These are phyloP conservation scores for Lepidurus arcticus DNA, from an alignment of 1,140 invertebrate genomes.

Conservation along the genomic window DNA sequence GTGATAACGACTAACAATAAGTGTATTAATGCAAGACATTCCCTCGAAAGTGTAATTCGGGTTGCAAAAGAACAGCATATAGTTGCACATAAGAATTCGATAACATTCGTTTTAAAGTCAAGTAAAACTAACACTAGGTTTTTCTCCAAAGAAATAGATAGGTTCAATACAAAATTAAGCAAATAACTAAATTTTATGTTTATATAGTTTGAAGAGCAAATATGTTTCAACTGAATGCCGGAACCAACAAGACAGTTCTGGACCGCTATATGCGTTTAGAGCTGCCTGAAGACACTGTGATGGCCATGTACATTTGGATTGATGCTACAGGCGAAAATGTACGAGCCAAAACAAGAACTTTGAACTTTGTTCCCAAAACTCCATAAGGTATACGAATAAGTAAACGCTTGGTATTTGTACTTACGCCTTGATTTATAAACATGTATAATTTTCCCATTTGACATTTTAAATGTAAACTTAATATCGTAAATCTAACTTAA, in stretches of 20 bases:
- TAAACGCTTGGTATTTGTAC: background rate
- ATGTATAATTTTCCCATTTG: too few relatives aligned
- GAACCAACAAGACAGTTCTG: conserved; percentile 65
- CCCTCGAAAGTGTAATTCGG: too few relatives aligned
- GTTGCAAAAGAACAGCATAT: too few relatives aligned
- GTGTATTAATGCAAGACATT: too few relatives aligned
- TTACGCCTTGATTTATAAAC: too few relatives aligned
- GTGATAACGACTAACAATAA: too few relatives aligned
- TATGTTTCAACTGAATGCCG: background rate
- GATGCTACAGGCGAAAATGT: conserved; percentile 86
- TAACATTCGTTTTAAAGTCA: background rate
- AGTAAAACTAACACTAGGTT: background rate
- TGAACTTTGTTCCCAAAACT: conserved; percentile 66
- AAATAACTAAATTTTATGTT: too few relatives aligned
- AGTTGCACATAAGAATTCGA: too few relatives aligned
- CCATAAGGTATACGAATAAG: conserved; percentile 57
- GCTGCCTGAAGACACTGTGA: conserved; percentile 66
- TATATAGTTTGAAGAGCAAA: background rate
- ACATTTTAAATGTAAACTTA: too few relatives aligned
- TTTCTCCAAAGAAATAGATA: too few relatives aligned
- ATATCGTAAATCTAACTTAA: too few relatives aligned
- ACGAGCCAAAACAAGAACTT: conserved; percentile 79
- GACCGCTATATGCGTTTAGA: conserved; percentile 66
- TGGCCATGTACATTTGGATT: conserved; percentile 92
- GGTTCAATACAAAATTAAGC: too few relatives aligned